These are phyloP conservation scores for Aphidius ervi DNA, from an alignment of 1,140 invertebrate species.

Conservation along the genomic window DNA sequence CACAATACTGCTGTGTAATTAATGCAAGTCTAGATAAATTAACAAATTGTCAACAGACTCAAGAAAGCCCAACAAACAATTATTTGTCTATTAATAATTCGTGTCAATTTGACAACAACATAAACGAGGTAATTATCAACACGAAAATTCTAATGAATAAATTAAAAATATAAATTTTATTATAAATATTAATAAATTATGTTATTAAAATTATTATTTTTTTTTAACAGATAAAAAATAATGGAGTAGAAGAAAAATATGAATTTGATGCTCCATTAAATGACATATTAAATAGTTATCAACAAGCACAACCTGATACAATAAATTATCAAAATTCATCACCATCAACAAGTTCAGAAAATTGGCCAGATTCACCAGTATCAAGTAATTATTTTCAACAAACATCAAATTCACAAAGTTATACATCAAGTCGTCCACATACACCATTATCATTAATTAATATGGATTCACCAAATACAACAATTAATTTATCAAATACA, in stretches of 20 bases:
- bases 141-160: too few species aligned
- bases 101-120: too few species aligned
- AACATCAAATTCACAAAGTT: slow-evolving; percentile 29
- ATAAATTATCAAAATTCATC: slow-evolving; percentile 23
- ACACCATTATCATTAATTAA: slow-evolving; percentile 25
- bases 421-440: slow-evolving; percentile 28
- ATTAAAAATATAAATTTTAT: too few species aligned
- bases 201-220: too few species aligned
- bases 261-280: too few species aligned
- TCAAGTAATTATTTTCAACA: slow-evolving; percentile 26
- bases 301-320: slow-evolving; percentile 28
- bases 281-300: slow-evolving; percentile 20
- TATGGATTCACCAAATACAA: slow-evolving; percentile 21
- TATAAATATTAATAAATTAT: too few species aligned
- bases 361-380: slow-evolving; percentile 31
- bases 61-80: background rate
- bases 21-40: slow-evolving; percentile 32
- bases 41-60: slow-evolving; percentile 8
- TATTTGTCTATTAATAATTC: too few species aligned
- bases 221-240: slow-evolving; percentile 5
- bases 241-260: slow-evolving; percentile 20
- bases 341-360: slow-evolving; percentile 23
- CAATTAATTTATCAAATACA: slow-evolving; percentile 16
- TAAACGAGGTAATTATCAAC: too few species aligned
- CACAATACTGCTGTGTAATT: slow-evolving; percentile 30